These are phyloP conservation scores for Xiphophorus birchmanni DNA, from an alignment of 2,797 vertebrate genomes.

Conservation along the genomic window DNA sequence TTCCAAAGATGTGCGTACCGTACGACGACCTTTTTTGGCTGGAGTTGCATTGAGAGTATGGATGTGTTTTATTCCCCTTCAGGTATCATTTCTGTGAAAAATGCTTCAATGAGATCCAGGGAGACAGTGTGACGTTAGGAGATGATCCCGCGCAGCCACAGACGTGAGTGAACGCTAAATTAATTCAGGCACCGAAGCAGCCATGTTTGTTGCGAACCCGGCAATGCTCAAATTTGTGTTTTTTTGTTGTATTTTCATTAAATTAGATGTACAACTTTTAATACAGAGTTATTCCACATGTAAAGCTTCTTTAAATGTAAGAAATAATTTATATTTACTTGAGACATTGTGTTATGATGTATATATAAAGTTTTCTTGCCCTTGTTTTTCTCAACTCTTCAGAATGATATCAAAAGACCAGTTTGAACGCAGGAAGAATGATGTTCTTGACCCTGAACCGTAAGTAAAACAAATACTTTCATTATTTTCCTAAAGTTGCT, in stretches of 20 bases:
- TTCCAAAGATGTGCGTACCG: background rate
- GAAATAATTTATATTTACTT: background rate
- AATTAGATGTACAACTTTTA: background rate
- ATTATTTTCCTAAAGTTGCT: background rate
- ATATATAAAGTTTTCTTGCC: background rate
- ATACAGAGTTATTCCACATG: background rate
- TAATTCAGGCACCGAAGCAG: background rate
- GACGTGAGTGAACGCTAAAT: conserved; percentile 86
- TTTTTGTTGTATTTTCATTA: background rate
- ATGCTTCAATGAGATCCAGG: conserved; percentile 99
- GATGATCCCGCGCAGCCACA: conserved; percentile 98
- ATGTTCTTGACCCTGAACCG: conserved; percentile 97
- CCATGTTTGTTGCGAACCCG: background rate
- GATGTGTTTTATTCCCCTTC: conserved; percentile 56
- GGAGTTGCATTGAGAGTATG: background rate
- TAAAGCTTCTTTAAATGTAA: background rate
- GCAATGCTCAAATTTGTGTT: background rate
- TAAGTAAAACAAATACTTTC: conserved; percentile 78
- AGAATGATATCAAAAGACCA: conserved; percentile 99
- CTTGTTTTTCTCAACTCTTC: background rate
- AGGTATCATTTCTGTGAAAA: conserved; percentile 99
- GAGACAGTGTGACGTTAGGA: conserved; percentile 96
- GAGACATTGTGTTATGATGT: background rate
- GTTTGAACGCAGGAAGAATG: conserved; percentile 99
- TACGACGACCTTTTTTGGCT: background rate